These are phyloP conservation scores for Ernsta delagoae DNA, from an alignment of 2,888 invertebrate species.

Conservation along the genomic window DNA sequence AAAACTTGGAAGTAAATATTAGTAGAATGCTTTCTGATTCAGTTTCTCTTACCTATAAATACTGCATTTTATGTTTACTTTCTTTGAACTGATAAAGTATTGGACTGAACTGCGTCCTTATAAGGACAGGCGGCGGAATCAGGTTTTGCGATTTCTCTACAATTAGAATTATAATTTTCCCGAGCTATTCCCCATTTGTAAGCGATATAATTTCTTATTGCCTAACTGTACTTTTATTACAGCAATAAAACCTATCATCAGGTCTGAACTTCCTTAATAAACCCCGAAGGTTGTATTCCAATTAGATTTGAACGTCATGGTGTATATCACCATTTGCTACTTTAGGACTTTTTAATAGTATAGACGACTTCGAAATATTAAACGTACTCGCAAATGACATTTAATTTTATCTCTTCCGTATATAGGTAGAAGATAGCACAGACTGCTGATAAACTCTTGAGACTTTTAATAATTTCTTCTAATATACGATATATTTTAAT, in stretches of 20 bases:
- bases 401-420: too few relatives aligned
- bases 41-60: conserved; percentile 18
- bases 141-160: conserved; percentile 49
- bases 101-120: conserved; percentile 26
- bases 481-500: too few relatives aligned
- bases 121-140: conserved; percentile 45
- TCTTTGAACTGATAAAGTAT: conserved; percentile 32
- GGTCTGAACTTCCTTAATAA: conserved; percentile 42
- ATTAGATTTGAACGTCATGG: neutral
- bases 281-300: conserved; percentile 14
- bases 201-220: conserved; percentile 26
- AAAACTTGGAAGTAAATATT: neutral
- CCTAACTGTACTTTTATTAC: conserved; percentile 25
- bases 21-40: neutral
- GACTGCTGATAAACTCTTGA: too few relatives aligned
- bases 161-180: conserved; percentile 58
- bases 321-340: too few relatives aligned
- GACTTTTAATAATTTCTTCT: too few relatives aligned
- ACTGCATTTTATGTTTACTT: conserved; percentile 31
- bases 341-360: too few relatives aligned
- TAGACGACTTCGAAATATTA: too few relatives aligned
- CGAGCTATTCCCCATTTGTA: conserved; percentile 40
- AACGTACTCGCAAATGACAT: too few relatives aligned
- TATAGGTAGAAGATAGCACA: too few relatives aligned
- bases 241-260: conserved; percentile 10